phyloP scores from a whole-genome alignment of 2,888 invertebrate genomes.

The Idaea straminata region DNA sequence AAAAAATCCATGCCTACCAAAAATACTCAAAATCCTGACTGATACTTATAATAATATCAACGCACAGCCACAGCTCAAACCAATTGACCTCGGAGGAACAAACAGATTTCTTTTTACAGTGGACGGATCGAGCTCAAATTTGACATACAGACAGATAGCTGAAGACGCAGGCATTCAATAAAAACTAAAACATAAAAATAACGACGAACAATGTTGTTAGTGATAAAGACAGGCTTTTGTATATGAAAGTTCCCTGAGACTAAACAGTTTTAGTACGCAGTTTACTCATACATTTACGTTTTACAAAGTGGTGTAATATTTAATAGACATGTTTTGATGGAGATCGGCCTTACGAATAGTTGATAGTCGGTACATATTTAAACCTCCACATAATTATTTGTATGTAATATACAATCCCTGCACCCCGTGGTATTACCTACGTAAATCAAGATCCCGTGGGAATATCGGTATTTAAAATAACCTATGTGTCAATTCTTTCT shows the following conservation, averaged over 20 bases:
- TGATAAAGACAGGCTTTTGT: background rate
- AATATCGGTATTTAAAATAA: no score
- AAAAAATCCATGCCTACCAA: background rate
- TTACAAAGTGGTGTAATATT: background rate
- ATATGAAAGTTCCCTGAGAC: background rate
- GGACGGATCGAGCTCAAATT: no score
- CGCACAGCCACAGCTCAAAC: no score
- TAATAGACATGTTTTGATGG: background rate
- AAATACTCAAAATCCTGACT: background rate
- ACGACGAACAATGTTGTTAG: background rate
- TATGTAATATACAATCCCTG: background rate
- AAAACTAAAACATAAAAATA: no score
- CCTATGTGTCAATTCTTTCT: no score
- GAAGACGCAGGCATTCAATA: no score
- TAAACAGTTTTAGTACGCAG: background rate
- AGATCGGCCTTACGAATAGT: background rate
- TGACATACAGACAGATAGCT: no score
- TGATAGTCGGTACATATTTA: background rate
- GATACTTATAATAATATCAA: no score
- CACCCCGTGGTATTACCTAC: no score
- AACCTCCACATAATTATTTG: background rate
- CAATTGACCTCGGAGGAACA: no score
- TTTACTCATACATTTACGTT: background rate
- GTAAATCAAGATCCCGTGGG: no score
- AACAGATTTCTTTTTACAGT: no score